phyloP scores from a whole-genome alignment of 2,113 vertebrate species.

The Serilophus lunatus region DNA sequence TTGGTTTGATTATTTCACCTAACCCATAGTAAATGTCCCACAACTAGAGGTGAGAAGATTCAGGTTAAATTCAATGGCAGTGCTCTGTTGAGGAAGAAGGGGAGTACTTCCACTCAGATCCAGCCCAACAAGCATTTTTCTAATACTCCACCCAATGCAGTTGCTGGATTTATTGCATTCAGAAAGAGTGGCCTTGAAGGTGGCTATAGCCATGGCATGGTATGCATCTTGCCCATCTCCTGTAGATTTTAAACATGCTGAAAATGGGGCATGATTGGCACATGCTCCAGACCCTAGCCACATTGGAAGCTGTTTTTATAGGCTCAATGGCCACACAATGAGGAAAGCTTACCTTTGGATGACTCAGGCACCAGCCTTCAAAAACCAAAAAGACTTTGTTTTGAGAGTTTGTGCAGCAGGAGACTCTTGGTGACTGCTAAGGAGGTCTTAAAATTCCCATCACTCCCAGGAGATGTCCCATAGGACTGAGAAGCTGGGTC shows the following conservation, averaged over 20 bases:
- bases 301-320: background rate
- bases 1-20: background rate
- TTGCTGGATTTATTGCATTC: background rate
- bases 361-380: background rate
- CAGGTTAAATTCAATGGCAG: background rate
- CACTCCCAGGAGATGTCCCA: background rate
- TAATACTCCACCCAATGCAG: rapidly evolving
- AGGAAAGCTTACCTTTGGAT: background rate
- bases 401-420: background rate
- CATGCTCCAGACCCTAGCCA: background rate
- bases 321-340: background rate
- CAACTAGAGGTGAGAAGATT: background rate
- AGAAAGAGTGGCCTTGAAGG: background rate
- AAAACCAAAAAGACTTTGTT: background rate
- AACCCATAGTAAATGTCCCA: background rate
- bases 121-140: background rate
- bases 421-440: background rate
- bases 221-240: background rate
- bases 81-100: background rate
- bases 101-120: background rate
- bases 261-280: background rate
- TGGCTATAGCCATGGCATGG: background rate
- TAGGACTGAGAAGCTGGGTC: background rate
- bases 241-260: background rate
- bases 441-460: background rate